Evolutionary conservation across 2,113 vertebrate genomes (phyloP), one percentile per base, ranked within the genome.

Genomic region (Deroptyus accipitrinus): DNA sequence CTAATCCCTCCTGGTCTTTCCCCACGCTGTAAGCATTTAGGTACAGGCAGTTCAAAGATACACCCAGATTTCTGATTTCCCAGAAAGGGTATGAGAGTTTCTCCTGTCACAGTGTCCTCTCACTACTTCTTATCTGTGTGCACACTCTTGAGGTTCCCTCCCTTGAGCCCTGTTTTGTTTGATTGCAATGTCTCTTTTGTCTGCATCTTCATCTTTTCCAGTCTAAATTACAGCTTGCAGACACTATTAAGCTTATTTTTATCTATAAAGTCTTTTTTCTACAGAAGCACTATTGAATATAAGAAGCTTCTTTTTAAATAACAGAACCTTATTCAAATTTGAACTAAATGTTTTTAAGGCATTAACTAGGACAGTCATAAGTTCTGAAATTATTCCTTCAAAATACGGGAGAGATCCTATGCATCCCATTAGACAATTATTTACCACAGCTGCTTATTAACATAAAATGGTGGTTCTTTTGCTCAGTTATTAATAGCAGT

Each of bases 401-500:
- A 84, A 20, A 44, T 0, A 39, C 5, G 7, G 33, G 37, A 24
- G 17, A 92, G 6, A 55, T 70, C 28, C 33, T 83, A 17, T 62
- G 17, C 14, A 11, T 63, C 76, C 39, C 4, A 18, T 54, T 92
- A 76, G 42, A 55, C 24, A 52, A 87, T 66, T 41, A 62, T 78
- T 92, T 93, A 81, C 33, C 69, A 51, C 18, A 49, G 49, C 27
- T 90, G 39, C 35, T 93, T 18, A 59, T 88, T 85, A 86, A 44
- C 68, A 35, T 57, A 59, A 49, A 95, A 94, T 74, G 23, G 27
- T 35, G 6, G 25, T 93, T 35, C n/a, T 88, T 89, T 94, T 86
- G 22, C 70, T 78, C 41, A 67, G 7, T 44, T 93, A 78, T 88
- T 92, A 93, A 96, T 85, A 88, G 8, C 49, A 74, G 23, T 67